Evolutionary conservation across 2,888 invertebrate genomes (phyloP), one percentile per base, ranked within the genome.

Genomic region (Chloroclystis v-ata): DNA sequence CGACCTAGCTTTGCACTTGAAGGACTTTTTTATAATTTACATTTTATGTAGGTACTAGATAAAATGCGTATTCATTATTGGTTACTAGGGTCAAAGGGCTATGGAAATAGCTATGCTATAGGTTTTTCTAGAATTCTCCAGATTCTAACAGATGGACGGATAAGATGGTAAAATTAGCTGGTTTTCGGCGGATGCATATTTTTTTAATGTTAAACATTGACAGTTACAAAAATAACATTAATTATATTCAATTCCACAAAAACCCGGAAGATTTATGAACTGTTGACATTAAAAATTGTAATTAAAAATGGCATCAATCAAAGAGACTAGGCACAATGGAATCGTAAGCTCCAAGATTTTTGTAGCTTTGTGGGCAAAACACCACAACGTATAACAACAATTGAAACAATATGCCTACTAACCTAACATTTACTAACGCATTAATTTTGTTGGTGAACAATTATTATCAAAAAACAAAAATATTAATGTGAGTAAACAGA

Each of bases 231-330:
- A 30, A 16, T 13, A 30, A 9, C 4, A 32, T 5, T 50, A 57
- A 63, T 69, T 67, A n/a, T n/a, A n/a, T 75, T 60, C 63, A 69
- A 69, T 68, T 67, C 49, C 53, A 66, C 61, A 52, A 50, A 65
- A 61, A 67, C 64, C 57, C 59, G 59, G 47, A 72, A 77, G 76
- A 79, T 74, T 77, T 72, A 78, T 76, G 69, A 59, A 67, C 67
- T 78, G 77, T 76, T 77, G 75, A 78, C 78, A 73, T 68, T 65
- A 74, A 76, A 73, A 77, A 77, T 64, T 69, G 67, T 78, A 82
- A 82, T 81, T 81, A 78, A 81, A 78, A 79, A 63, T 60, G 54
- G 55, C 77, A 79, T 81, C 79, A 80, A 80, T 82, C 82, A 81
- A 54, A 40, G 39, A 11, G 67, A 60, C 58, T 42, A 46, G 32